Evolutionary conservation across 2,797 vertebrate genomes (phyloP).

Genomic region (Hafferia zeledoni): DNA sequence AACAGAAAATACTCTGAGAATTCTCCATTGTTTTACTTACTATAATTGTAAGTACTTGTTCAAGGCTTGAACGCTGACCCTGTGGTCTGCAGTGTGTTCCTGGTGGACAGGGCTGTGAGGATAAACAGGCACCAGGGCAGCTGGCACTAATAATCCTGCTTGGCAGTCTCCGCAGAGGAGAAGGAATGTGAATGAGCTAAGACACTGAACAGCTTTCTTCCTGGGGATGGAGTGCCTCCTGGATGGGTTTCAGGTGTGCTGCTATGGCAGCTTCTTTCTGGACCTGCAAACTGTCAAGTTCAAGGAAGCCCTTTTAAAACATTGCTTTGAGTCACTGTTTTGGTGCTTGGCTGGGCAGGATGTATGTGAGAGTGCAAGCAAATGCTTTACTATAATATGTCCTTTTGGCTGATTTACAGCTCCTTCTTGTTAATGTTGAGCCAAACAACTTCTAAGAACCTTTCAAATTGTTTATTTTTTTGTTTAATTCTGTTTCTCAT

Average conservation of each 20-base stretch:
- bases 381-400: background rate
- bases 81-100: background rate
- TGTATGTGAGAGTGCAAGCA: background rate
- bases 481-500: background rate
- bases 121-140: background rate
- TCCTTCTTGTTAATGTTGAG: background rate
- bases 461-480: background rate
- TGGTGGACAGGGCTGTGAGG: background rate
- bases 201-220: background rate
- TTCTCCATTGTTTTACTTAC: background rate
- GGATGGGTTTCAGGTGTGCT: conserved; percentile 25
- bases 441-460: background rate
- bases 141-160: background rate
- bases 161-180: background rate
- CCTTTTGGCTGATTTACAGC: background rate
- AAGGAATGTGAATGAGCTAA: background rate
- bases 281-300: background rate
- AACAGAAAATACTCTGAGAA: background rate
- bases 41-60: background rate
- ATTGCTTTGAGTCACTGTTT: background rate
- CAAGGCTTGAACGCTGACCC: background rate
- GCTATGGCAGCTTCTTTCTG: background rate
- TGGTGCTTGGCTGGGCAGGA: background rate
- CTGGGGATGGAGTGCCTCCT: background rate
- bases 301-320: background rate